Conservation (phyloP, 2,113 vertebrate species). For the Panurus biarmicus region DNA sequence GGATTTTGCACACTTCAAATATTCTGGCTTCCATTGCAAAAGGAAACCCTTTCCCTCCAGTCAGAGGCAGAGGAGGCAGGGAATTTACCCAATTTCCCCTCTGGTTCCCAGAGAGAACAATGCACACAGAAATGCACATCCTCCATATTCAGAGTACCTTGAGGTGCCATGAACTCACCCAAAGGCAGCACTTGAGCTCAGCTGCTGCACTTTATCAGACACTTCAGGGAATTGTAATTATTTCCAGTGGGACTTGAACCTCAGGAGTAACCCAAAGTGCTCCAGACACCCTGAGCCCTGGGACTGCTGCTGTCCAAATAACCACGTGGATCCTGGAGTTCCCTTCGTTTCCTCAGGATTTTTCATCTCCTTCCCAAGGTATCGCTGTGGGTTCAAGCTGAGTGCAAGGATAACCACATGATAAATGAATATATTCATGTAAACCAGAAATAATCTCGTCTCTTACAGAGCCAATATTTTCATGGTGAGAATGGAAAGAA, state of each 20-base stretch:
- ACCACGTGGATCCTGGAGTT: fast-evolving
- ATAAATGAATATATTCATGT: background rate
- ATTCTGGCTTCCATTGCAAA: background rate
- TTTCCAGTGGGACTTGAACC: background rate
- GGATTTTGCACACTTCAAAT: fast-evolving
- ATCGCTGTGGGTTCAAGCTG: background rate
- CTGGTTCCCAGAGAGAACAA: background rate
- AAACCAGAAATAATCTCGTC: background rate
- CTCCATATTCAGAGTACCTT: background rate
- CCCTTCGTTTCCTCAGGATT: background rate
- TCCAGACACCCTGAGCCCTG: background rate
- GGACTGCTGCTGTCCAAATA: background rate
- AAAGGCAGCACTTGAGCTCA: background rate
- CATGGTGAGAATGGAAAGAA: background rate
- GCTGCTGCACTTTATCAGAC: background rate
- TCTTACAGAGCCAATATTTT: background rate
- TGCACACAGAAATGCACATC: background rate
- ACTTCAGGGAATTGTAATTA: background rate
- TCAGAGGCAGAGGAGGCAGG: background rate
- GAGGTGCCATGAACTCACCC: fast-evolving
- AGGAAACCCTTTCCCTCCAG: background rate
- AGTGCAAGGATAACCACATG: background rate
- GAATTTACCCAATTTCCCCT: background rate
- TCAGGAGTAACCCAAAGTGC: background rate
- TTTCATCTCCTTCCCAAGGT: background rate